Evolutionary conservation across 2,888 invertebrate species (phyloP), one percentile per base, ranked within the genome.

Genomic region (Habroteleia sp.): DNA sequence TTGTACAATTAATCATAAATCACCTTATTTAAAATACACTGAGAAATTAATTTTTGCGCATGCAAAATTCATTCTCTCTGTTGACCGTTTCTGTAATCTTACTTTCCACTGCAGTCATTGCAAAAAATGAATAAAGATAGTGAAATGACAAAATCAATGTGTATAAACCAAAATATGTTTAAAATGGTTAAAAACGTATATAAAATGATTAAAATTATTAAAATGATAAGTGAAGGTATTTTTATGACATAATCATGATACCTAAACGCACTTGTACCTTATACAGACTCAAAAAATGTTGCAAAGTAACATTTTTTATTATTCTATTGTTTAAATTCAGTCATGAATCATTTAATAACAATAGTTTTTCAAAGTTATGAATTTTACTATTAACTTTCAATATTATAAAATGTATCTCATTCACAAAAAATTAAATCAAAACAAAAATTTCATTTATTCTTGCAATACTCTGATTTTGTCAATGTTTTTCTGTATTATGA

Each of bases 261-360:
- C 27, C n/a, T 25, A n/a, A 78, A 84, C 84, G 84, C 86, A 85
- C 87, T 84, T 85, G 77, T 85, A 87, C 86, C 87, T 85, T 85
- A 76, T 81, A 85, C 82, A 87, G 86, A 87, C 86, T 86, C 87
- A 77, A 77, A 79, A 56, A 46, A 10, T 46, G 16, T 52, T 29
- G 4, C 3, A 25, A 37, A 31, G 27, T 42, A 56, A 14, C 54
- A 16, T 29, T 5, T 56, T 39, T 7, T 5, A 20, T 20, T 20
- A 20, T 20, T 20, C 2, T 20, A 20, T 4, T 20, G 20, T 20
- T 20, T 6, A 25, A 25, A 25, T n/a, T n/a, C n/a, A n/a, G n/a
- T n/a, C n/a, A n/a, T n/a, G n/a, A n/a, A n/a, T n/a, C n/a, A n/a
- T n/a, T n/a, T n/a, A n/a, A n/a, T n/a, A n/a, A n/a, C n/a, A n/a